Conservation (phyloP, 2,888 invertebrate genomes). For the Acutogordius australiensis region DNA sequence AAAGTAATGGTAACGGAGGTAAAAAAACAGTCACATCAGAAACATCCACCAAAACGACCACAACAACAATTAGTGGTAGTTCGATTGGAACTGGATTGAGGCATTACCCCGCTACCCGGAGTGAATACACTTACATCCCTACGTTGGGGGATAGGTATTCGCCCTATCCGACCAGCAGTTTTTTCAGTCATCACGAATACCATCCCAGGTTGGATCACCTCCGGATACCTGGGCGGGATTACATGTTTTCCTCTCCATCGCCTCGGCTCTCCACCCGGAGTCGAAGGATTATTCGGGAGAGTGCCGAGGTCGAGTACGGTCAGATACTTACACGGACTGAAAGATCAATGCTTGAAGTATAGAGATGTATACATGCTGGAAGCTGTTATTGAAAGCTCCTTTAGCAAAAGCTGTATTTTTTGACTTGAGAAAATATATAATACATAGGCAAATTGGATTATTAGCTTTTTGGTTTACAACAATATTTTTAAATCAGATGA, state of each 20-base stretch:
- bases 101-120: neutral
- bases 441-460: too few relatives aligned
- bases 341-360: constrained; percentile 4
- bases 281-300: neutral
- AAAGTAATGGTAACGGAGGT: neutral
- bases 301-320: neutral
- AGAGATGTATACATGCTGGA: too few relatives aligned
- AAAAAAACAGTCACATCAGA: neutral
- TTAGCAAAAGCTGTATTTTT: too few relatives aligned
- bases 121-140: neutral
- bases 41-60: too few relatives aligned
- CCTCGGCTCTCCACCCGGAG: neutral
- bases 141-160: neutral
- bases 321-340: neutral
- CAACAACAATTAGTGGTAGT: too few relatives aligned
- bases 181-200: neutral
- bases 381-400: too few relatives aligned
- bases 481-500: too few relatives aligned
- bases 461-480: too few relatives aligned
- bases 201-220: neutral
- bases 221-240: neutral
- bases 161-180: neutral
- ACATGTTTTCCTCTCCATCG: constrained; percentile 4
- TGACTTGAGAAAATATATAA: too few relatives aligned
- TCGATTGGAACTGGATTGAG: too few relatives aligned